Base-by-base conservation (phyloP, 2,888 invertebrate species). In the Stomorhina lunata region DNA sequence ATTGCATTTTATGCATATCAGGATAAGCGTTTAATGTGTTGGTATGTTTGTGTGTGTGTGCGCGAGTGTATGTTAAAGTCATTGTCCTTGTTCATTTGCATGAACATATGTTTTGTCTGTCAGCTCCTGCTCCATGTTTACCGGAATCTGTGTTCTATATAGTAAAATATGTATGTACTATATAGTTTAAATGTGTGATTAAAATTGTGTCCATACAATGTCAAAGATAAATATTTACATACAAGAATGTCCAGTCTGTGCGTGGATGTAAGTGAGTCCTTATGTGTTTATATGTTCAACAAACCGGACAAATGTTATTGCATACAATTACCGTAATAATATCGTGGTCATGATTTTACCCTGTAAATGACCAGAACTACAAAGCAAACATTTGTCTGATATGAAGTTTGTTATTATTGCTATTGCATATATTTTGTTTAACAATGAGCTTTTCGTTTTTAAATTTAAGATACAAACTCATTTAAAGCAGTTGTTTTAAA, bases 261-360 rank as follows among this genome's bases (percentile, higher is more conserved):
- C 17, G 15, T 59, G 40, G 17, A 7, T 32, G 34, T 45, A 3
- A 22, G n/a, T 34, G n/a, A 17, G 27, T 29, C 7, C 40, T 25
- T 10, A 6, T 43, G 61, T 55, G 32, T 27, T 57, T 63, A 34
- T 71, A 45, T 73, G 82, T 79, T 50, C 17, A 73, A 73, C 79
- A 73, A 80, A 72, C 82, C 82, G 82, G 65, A 82, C 82, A 79
- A 80, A 71, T 82, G 79, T 82, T 82, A 76, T 82, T 79, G 82
- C 79, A 79, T 82, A 82, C 69, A 82, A 82, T 82, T 82, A 82
- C 71, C 79, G 79, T 79, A 76, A 82, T 82, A 79, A 82, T 76
- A 71, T 59, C 65, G 65, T 59, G 75, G 69, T 82, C 78, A 69
- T 75, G 72, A 73, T 81, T 73, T 66, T 79, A 79, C 73, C 80